A percentile compares a stretch with the other conserved stretches of the same genome.
Evolutionary conservation across 2,113 vertebrate genomes (phyloP).

Genomic region (Pholis gunnellus): DNA sequence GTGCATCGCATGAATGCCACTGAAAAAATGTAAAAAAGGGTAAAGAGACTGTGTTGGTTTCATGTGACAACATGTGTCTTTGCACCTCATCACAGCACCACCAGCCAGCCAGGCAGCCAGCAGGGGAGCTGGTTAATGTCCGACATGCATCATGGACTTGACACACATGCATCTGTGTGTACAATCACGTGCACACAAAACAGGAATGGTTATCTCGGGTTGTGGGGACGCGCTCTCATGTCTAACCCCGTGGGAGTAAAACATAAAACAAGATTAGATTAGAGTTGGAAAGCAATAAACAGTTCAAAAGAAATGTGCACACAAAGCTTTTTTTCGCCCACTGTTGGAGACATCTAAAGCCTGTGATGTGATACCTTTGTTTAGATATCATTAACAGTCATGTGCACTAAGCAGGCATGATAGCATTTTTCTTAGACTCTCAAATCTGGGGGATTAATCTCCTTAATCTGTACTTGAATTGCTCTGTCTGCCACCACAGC

Average conservation of each 20-base stretch:
- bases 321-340: constrained; percentile 17
- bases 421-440: constrained; percentile 42
- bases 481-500: constrained; percentile 24
- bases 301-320: constrained; percentile 12
- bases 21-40: background rate
- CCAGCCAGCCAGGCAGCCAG: constrained; percentile 45
- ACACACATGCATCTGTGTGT: constrained; percentile 41
- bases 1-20: constrained; percentile 10
- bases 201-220: constrained; percentile 29
- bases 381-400: constrained; percentile 50
- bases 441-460: constrained; percentile 64
- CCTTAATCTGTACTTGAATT: constrained; percentile 56
- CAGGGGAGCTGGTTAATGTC: constrained; percentile 58
- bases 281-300: constrained; percentile 26
- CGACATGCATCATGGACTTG: constrained; percentile 53
- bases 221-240: constrained; percentile 23
- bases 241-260: constrained; percentile 13
- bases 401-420: constrained; percentile 37
- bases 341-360: constrained; percentile 24
- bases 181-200: constrained; percentile 35
- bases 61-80: constrained; percentile 43
- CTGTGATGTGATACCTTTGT: constrained; percentile 41
- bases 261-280: constrained; percentile 53
- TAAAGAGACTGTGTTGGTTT: background rate
- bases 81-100: constrained; percentile 38